Conservation (phyloP, 1,140 invertebrate species). For the Adelges cooleyi region DNA sequence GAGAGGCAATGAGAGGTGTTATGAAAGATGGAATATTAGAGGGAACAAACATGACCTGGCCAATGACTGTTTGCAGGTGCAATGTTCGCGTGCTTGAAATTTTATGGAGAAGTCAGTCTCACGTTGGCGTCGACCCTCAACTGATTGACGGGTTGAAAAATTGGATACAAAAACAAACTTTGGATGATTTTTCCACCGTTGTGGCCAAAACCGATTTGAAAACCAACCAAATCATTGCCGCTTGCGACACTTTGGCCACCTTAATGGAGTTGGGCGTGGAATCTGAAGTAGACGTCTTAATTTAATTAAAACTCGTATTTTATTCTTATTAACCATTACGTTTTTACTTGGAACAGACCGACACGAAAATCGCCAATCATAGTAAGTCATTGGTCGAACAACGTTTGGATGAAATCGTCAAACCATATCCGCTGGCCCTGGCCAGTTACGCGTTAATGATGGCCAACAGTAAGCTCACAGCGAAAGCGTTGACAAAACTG, state of each 20-base stretch:
- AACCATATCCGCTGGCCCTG: constrained; percentile 45
- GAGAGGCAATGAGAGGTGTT: too few relatives aligned
- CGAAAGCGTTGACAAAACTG: constrained; percentile 44
- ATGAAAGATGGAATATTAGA: too few relatives aligned
- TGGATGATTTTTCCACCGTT: constrained; percentile 43
- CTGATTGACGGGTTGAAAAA: constrained; percentile 45
- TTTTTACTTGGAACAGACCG: too few relatives aligned
- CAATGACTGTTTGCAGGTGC: constrained; percentile 38
- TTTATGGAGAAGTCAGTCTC: constrained; percentile 45
- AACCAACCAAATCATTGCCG: constrained; percentile 43
- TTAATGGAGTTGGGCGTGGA: constrained; percentile 49
- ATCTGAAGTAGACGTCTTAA: constrained; percentile 40
- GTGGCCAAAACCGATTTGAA: constrained; percentile 37
- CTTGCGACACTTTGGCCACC: constrained; percentile 46
- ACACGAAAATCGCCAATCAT: constrained; percentile 41
- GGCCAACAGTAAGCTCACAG: constrained; percentile 44
- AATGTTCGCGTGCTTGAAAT: constrained; percentile 47
- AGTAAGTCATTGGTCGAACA: constrained; percentile 47
- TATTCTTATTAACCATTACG: too few relatives aligned
- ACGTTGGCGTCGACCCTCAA: constrained; percentile 47
- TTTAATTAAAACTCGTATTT: neutral
- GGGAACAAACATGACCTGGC: too few relatives aligned
- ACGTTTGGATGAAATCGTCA: constrained; percentile 42
- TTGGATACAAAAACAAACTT: constrained; percentile 49
- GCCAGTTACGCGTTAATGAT: constrained; percentile 45